These are phyloP conservation scores for Babylonia areolata DNA, from an alignment of 1,140 invertebrate genomes.

Conservation along the genomic window DNA sequence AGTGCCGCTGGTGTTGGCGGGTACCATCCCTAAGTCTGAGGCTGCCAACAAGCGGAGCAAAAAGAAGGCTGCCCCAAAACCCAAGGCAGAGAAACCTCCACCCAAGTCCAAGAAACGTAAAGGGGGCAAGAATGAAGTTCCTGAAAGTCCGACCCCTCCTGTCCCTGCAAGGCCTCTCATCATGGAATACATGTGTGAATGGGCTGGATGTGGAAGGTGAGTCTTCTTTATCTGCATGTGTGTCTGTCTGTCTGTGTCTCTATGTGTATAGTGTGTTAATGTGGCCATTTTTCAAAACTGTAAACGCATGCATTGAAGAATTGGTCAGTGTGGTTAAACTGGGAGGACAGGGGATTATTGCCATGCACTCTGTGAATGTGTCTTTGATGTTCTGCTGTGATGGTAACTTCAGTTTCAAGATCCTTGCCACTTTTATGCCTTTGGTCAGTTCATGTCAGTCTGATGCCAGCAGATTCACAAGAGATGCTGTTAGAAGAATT, in stretches of 20 bases:
- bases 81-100: constrained; percentile 39
- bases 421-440: too few species aligned
- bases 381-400: too few species aligned
- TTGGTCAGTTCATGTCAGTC: too few species aligned
- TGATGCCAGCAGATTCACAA: too few species aligned
- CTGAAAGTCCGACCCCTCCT: constrained; percentile 22
- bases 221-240: constrained; percentile 27
- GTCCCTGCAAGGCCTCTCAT: constrained; percentile 34
- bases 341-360: too few species aligned
- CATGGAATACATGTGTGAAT: constrained; percentile 73
- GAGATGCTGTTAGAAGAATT: too few species aligned
- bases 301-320: too few species aligned
- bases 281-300: too few species aligned
- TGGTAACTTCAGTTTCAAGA: too few species aligned
- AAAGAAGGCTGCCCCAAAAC: constrained; percentile 1
- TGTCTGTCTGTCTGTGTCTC: not conserved
- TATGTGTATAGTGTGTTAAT: too few species aligned
- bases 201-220: constrained; percentile 72
- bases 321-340: too few species aligned
- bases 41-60: constrained; percentile 29
- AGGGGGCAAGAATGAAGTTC: constrained; percentile 50
- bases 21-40: constrained; percentile 33
- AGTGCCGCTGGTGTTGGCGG: constrained; percentile 11
- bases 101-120: constrained; percentile 58
- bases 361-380: too few species aligned